phyloP scores from a whole-genome alignment of 2,113 vertebrate species.

The zebrafish (Danio rerio) region GRCz12tu NC_133178.1:56088501-56089000 shows the following conservation, averaged over 20 bases:
- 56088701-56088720: background rate
- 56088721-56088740: background rate
- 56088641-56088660: constrained; percentile 44
- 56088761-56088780: background rate
- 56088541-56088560: constrained; percentile 62
- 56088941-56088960: no score
- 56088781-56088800: background rate
- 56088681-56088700: background rate
- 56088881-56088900: background rate
- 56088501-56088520: constrained; percentile 72
- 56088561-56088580: constrained; percentile 44
- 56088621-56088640: constrained; percentile 57
- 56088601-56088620: constrained; percentile 13
- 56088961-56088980: no score
- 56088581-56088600: constrained; percentile 71
- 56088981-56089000: no score
- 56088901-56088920: background rate
- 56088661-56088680: background rate
- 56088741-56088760: background rate
- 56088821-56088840: background rate
- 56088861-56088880: background rate
- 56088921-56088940: background rate
- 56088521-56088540: constrained; percentile 77
- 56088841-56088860: background rate
- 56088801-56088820: background rate